Percentiles rank a stretch among this genome's conserved stretches.
phyloP scores from a whole-genome alignment of 2,888 invertebrate species.

The Trissoscelio sp. region DNA sequence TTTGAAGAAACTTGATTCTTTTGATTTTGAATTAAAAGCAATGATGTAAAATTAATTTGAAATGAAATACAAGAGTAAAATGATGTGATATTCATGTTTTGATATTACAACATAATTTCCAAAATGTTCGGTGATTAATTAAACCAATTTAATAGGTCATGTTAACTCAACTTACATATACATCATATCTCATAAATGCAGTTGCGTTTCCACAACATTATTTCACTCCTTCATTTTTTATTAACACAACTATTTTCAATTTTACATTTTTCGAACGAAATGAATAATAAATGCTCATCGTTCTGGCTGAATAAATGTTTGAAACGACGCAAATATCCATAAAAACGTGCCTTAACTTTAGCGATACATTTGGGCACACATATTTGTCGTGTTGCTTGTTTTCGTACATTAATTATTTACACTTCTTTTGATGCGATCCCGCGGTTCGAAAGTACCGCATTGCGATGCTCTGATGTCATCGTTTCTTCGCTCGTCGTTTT shows the following conservation, averaged over 20 bases:
- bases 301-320: no score
- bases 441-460: slow-evolving; percentile 31
- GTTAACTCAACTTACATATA: background rate
- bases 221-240: background rate
- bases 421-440: slow-evolving; percentile 19
- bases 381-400: background rate
- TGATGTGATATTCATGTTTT: no score
- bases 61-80: no score
- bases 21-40: no score
- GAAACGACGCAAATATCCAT: background rate
- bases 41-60: no score
- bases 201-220: no score
- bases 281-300: no score
- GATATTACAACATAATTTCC: no score
- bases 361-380: background rate
- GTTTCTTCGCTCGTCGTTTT: slow-evolving; percentile 31
- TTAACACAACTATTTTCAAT: background rate
- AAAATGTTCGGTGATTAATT: slow-evolving; percentile 1
- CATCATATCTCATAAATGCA: background rate
- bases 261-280: no score
- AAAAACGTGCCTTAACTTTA: background rate
- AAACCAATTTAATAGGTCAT: background rate
- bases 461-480: slow-evolving; percentile 47
- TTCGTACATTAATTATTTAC: slow-evolving; percentile 30
- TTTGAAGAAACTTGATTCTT: no score